Evolutionary conservation across 1,140 invertebrate genomes (phyloP).

Genomic region (Trichomalopsis sarcophagae): DNA sequence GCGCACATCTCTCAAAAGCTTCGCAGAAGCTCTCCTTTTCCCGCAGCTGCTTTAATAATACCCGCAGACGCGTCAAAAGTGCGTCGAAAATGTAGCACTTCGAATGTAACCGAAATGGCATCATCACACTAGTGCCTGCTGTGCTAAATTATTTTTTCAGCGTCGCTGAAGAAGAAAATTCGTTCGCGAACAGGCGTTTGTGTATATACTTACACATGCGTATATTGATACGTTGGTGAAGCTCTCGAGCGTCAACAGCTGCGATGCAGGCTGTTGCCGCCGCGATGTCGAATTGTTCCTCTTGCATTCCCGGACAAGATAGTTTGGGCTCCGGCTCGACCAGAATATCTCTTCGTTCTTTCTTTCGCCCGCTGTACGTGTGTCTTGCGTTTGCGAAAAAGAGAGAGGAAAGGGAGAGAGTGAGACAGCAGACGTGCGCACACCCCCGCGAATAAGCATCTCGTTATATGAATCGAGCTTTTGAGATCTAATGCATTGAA

Average conservation of each 20-base stretch:
- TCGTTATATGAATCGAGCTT: neutral
- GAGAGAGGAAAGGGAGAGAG: too few relatives aligned
- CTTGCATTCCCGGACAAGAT: slow-evolving; percentile 67
- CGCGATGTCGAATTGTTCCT: slow-evolving; percentile 60
- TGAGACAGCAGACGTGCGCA: neutral
- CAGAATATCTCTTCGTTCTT: slow-evolving; percentile 55
- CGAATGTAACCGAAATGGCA: slow-evolving; percentile 10
- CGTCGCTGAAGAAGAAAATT: slow-evolving; percentile 12
- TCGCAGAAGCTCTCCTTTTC: slow-evolving; percentile 1
- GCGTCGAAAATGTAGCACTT: slow-evolving; percentile 22
- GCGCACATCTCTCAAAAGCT: neutral
- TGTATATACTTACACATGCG: neutral
- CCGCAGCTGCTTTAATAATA: neutral
- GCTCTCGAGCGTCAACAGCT: slow-evolving; percentile 64
- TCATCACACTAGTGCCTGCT: neutral
- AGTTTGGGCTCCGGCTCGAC: slow-evolving; percentile 60
- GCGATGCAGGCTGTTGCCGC: slow-evolving; percentile 62
- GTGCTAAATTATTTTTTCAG: slow-evolving; percentile 41
- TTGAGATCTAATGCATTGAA: neutral
- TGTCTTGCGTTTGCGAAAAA: neutral
- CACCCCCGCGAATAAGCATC: neutral
- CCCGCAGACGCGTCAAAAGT: neutral
- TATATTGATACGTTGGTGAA: neutral
- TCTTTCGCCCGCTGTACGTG: slow-evolving; percentile 30
- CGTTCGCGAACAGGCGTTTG: neutral